phyloP scores from a whole-genome alignment of 2,113 vertebrate species.

The Phyllopteryx taeniolatus region DNA sequence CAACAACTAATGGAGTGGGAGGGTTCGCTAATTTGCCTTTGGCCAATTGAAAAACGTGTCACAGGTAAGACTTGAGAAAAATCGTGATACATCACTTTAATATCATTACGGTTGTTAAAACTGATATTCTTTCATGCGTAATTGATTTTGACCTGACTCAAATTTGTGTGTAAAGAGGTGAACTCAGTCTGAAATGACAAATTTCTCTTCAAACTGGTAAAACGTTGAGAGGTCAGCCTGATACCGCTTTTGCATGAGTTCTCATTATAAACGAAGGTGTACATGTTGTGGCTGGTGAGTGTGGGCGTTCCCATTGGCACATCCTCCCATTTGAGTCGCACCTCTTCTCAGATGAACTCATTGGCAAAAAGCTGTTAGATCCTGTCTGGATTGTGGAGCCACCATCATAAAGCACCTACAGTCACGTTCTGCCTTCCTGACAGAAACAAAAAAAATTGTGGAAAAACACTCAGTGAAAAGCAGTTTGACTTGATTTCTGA shows the following conservation, averaged over 20 bases:
- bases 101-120: too few relatives aligned
- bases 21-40: too few relatives aligned
- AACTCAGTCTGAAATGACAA: too few relatives aligned
- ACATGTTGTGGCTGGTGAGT: neutral
- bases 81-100: too few relatives aligned
- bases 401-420: neutral
- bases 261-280: neutral
- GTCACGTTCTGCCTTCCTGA: neutral
- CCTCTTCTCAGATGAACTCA: slow-evolving; percentile 26
- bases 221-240: too few relatives aligned
- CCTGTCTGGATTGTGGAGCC: slow-evolving; percentile 34
- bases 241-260: neutral
- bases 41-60: too few relatives aligned
- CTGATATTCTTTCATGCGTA: too few relatives aligned
- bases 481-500: slow-evolving; percentile 21
- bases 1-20: too few relatives aligned
- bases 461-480: neutral
- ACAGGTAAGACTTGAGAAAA: too few relatives aligned
- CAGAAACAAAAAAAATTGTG: neutral
- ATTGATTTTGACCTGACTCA: too few relatives aligned
- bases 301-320: neutral
- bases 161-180: too few relatives aligned
- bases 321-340: slow-evolving; percentile 24
- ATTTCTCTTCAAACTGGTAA: too few relatives aligned
- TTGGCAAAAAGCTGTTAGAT: slow-evolving; percentile 52